Percentiles rank a stretch among this genome's conserved stretches.
These are phyloP conservation scores for Dryoscopus gambensis DNA, from an alignment of 2,113 vertebrate genomes.

Conservation along the genomic window DNA sequence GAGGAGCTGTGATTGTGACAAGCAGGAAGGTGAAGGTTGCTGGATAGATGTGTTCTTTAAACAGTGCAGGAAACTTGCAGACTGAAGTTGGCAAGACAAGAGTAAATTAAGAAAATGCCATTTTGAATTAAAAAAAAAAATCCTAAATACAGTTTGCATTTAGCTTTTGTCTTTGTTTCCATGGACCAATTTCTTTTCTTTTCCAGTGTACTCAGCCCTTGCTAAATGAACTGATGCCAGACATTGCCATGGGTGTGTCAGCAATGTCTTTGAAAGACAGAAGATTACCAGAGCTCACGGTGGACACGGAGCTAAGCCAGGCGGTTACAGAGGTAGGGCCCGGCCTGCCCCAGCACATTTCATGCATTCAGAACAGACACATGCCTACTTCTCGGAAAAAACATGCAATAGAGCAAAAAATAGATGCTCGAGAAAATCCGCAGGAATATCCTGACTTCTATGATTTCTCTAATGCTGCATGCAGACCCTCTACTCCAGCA, in stretches of 20 bases:
- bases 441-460: constrained; percentile 94
- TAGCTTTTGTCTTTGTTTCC: neutral
- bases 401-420: constrained; percentile 87
- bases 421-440: constrained; percentile 76
- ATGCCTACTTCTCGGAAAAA: constrained; percentile 86
- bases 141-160: neutral
- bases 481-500: constrained; percentile 82
- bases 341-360: constrained; percentile 74
- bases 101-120: neutral
- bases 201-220: constrained; percentile 87
- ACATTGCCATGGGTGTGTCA: constrained; percentile 95
- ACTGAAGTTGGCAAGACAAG: neutral
- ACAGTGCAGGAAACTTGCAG: neutral
- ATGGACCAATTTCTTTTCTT: neutral
- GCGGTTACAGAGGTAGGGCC: constrained; percentile 71
- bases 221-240: constrained; percentile 95
- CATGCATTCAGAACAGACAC: constrained; percentile 78
- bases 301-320: constrained; percentile 82
- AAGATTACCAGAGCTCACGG: constrained; percentile 84
- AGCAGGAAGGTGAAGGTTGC: neutral
- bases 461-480: constrained; percentile 83
- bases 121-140: neutral
- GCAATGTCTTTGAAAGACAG: constrained; percentile 92
- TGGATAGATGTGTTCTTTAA: neutral
- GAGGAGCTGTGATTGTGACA: neutral